Evolutionary conservation across 2,888 invertebrate genomes (phyloP).

Genomic region (Hydrotaea cyrtoneurina): DNA sequence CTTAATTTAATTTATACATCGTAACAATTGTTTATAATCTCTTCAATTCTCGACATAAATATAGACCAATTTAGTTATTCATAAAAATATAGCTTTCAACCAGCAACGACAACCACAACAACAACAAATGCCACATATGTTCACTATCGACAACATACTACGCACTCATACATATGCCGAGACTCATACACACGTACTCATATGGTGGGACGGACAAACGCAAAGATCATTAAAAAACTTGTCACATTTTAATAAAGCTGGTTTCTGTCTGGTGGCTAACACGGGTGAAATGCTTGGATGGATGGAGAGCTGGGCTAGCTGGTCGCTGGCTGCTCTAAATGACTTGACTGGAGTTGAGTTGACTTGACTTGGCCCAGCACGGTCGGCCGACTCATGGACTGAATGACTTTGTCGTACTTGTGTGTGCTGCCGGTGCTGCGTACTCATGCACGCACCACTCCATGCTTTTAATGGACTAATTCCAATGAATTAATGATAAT

Average conservation of each 20-base stretch:
- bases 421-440: too few relatives aligned
- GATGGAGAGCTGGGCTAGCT: conserved; percentile 2
- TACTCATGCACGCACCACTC: conserved; percentile 56
- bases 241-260: conserved; percentile 62
- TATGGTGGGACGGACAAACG: neutral
- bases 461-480: conserved; percentile 65
- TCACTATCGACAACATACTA: neutral
- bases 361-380: conserved; percentile 14
- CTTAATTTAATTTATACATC: conserved; percentile 60
- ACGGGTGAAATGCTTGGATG: conserved; percentile 21
- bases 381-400: conserved; percentile 31
- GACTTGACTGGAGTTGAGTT: neutral
- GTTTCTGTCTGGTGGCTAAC: conserved; percentile 23
- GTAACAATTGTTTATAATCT: conserved; percentile 64
- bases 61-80: conserved; percentile 57
- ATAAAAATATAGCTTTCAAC: conserved; percentile 49
- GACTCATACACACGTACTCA: neutral
- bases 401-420: conserved; percentile 42
- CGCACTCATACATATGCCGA: too few relatives aligned
- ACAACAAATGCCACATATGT: conserved; percentile 26
- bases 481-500: conserved; percentile 68
- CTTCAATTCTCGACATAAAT: conserved; percentile 53
- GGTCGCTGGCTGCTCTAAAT: conserved; percentile 39
- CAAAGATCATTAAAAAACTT: conserved; percentile 62
- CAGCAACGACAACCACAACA: conserved; percentile 1